A percentile compares a stretch with the other conserved stretches of the same genome.
Evolutionary conservation across 1,140 invertebrate genomes (phyloP).

Genomic region (Heliconius eleuchia): DNA sequence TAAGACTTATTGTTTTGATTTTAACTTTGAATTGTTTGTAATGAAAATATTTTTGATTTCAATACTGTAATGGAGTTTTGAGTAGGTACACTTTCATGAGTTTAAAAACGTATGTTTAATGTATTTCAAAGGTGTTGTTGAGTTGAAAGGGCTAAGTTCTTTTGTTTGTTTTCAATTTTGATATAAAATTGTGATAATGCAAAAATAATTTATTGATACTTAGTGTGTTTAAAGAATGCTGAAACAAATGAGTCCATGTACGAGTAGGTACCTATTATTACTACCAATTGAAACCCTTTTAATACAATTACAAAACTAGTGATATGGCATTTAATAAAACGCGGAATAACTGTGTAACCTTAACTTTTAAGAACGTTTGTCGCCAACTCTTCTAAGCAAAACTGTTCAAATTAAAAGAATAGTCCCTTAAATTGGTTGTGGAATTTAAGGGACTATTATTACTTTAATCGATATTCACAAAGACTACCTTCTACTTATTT

Average conservation of each 20-base stretch:
- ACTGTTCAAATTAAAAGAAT: too few species aligned
- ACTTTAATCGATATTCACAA: too few species aligned
- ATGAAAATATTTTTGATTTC: conserved; percentile 8
- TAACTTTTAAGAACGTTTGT: too few species aligned
- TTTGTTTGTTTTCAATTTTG: neutral
- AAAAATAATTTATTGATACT: neutral
- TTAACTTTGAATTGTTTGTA: neutral
- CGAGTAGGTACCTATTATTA: neutral
- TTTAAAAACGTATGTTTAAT: neutral
- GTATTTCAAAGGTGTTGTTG: neutral
- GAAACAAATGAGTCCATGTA: too few species aligned
- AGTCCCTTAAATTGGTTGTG: too few species aligned
- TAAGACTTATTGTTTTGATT: neutral
- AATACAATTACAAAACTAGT: too few species aligned
- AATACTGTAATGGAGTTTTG: neutral
- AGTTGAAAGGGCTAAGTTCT: neutral
- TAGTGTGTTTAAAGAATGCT: too few species aligned
- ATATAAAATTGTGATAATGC: neutral
- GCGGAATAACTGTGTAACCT: too few species aligned
- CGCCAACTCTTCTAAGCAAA: too few species aligned
- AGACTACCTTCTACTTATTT: too few species aligned
- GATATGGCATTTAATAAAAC: too few species aligned
- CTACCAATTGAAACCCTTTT: neutral
- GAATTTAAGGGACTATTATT: too few species aligned
- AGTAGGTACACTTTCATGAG: neutral